These are phyloP conservation scores for Benthosema pterotum DNA, from an alignment of 2,797 vertebrate species.

Conservation along the genomic window DNA sequence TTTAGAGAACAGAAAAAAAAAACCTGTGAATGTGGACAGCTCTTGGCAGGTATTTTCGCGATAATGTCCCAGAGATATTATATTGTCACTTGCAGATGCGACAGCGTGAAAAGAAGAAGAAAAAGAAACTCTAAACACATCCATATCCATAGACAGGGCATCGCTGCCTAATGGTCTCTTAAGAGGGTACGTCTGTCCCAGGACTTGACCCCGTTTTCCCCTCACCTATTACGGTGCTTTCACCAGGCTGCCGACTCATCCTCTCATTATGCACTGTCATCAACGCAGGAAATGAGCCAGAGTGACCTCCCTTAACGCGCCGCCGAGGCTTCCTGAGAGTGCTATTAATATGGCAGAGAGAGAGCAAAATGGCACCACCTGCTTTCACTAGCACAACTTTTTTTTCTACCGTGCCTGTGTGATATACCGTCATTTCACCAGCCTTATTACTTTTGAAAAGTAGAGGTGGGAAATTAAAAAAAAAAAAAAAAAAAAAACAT, in stretches of 20 bases:
- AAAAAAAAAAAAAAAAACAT: too few species aligned
- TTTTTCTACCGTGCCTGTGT: neutral
- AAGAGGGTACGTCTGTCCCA: neutral
- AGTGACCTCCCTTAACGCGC: conserved; percentile 1
- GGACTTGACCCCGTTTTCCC: conserved; percentile 2
- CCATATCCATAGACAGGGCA: neutral
- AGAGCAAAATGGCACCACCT: too few species aligned
- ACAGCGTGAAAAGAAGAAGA: too few species aligned
- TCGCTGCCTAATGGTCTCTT: neutral
- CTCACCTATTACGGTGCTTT: conserved; percentile 1
- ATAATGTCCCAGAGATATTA: too few species aligned
- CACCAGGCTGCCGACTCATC: neutral
- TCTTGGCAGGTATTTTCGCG: too few species aligned
- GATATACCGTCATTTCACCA: neutral
- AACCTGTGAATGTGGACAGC: too few species aligned
- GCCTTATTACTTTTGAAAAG: neutral
- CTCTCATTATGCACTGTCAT: conserved; percentile 4
- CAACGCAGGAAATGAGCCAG: conserved; percentile 6
- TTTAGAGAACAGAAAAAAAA: too few species aligned
- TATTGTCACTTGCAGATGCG: too few species aligned
- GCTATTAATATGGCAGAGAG: conserved; percentile 7
- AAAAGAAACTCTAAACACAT: neutral
- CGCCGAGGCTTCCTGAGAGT: neutral
- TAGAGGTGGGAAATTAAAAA: too few species aligned
- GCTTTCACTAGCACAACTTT: neutral